Percentiles rank a stretch among this genome's conserved stretches.
phyloP scores from a whole-genome alignment of 2,797 vertebrate species.

The Sarcoramphus papa region DNA sequence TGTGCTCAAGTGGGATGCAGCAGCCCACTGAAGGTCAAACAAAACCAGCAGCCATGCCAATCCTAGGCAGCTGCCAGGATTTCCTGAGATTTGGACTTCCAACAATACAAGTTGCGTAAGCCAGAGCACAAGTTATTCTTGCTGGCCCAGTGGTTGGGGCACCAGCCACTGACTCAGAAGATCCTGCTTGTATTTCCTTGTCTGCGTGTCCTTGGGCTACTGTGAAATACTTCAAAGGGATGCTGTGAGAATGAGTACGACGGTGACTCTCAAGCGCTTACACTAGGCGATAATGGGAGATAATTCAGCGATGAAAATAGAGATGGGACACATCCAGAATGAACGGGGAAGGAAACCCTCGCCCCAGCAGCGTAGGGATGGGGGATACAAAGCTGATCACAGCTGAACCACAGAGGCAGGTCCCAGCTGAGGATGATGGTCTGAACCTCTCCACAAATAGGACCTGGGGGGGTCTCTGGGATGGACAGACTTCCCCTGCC shows the following conservation, averaged over 20 bases:
- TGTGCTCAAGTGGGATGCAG: background rate
- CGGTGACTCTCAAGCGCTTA: background rate
- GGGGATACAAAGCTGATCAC: background rate
- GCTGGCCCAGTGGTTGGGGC: constrained; percentile 15
- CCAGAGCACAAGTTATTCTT: constrained; percentile 31
- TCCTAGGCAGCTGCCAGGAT: background rate
- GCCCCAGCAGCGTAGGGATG: background rate
- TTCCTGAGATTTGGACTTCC: background rate
- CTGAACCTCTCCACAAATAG: background rate
- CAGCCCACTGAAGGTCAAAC: background rate
- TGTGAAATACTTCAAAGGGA: background rate
- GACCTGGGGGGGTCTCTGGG: background rate
- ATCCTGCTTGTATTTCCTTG: constrained; percentile 24
- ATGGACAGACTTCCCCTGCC: background rate
- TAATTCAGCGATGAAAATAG: background rate
- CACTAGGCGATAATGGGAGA: background rate
- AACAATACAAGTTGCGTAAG: background rate
- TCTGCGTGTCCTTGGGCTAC: constrained; percentile 35
- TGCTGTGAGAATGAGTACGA: background rate
- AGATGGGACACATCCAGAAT: background rate
- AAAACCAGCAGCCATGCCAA: background rate
- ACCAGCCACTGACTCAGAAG: constrained; percentile 44
- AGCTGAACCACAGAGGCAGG: background rate
- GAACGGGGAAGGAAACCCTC: background rate
- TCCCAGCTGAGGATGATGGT: background rate